Conservation (phyloP, 2,113 vertebrate genomes). For the Trichechus manatus region DNA sequence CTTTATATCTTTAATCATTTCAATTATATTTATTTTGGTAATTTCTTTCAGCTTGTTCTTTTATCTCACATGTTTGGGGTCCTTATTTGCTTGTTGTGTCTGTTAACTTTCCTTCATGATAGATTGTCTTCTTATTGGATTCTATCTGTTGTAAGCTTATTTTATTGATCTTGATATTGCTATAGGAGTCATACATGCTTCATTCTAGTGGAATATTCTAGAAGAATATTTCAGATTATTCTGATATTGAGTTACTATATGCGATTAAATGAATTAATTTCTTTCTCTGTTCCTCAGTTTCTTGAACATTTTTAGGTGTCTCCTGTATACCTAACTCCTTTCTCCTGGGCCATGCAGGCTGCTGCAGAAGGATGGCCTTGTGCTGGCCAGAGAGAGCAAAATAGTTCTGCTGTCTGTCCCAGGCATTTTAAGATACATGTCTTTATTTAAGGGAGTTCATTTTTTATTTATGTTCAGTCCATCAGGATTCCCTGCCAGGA, state of each 20-base stretch:
- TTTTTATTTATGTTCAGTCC: constrained; percentile 42
- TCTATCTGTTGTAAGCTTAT: not conserved
- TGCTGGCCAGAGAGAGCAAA: not conserved
- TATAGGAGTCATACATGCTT: not conserved
- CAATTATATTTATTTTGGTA: not conserved
- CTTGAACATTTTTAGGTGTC: not conserved
- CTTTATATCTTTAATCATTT: constrained; percentile 26
- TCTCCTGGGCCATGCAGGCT: not conserved
- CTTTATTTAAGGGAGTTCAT: constrained; percentile 14
- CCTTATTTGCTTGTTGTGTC: not conserved
- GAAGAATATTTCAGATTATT: not conserved
- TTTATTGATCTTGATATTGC: not conserved
- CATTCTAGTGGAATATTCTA: not conserved
- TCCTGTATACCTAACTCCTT: constrained; percentile 4
- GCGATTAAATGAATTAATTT: not conserved
- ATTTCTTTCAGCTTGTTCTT: not conserved
- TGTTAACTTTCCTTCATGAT: not conserved
- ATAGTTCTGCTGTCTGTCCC: not conserved
- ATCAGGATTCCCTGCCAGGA: constrained; percentile 52
- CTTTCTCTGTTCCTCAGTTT: not conserved
- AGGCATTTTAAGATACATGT: not conserved
- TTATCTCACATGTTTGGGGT: not conserved
- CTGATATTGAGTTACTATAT: not conserved
- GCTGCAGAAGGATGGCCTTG: not conserved
- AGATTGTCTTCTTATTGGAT: not conserved